Evolutionary conservation across 2,113 vertebrate genomes (phyloP).

Genomic region (Poeciliopsis retropinna): DNA sequence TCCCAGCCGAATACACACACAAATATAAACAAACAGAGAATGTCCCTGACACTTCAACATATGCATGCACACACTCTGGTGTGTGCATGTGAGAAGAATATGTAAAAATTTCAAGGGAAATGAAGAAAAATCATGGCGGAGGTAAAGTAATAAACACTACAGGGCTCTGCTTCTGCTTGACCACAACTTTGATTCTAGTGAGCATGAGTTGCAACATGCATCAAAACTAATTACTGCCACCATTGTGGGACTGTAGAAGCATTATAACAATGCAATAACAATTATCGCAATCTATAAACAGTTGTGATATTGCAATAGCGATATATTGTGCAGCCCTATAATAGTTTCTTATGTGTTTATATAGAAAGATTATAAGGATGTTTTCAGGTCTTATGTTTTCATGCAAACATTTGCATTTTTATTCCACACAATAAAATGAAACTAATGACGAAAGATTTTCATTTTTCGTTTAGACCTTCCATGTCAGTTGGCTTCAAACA

Average conservation of each 20-base stretch:
- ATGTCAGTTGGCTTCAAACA: too few species aligned
- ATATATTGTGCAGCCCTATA: too few species aligned
- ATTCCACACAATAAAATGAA: too few species aligned
- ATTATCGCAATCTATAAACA: too few species aligned
- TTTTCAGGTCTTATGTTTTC: too few species aligned
- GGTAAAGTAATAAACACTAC: slow-evolving; percentile 38
- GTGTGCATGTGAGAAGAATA: slow-evolving; percentile 57
- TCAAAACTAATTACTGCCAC: background rate
- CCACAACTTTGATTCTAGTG: slow-evolving; percentile 14
- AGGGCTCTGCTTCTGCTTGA: slow-evolving; percentile 25
- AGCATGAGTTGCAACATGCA: slow-evolving; percentile 2
- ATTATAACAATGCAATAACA: too few species aligned
- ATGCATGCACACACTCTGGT: slow-evolving; percentile 36
- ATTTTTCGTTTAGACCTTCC: too few species aligned
- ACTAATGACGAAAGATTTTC: too few species aligned
- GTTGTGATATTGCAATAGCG: background rate
- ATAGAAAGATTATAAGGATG: too few species aligned
- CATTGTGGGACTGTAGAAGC: too few species aligned
- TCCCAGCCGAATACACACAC: slow-evolving; percentile 45
- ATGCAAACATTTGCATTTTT: too few species aligned
- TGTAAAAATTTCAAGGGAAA: slow-evolving; percentile 21
- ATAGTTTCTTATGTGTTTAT: too few species aligned
- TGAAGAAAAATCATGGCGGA: slow-evolving; percentile 12
- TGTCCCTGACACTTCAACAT: slow-evolving; percentile 44
- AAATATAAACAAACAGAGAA: slow-evolving; percentile 64